Conservation (phyloP, 2,113 vertebrate species). For the Petrocephalus microphthalmus region DNA sequence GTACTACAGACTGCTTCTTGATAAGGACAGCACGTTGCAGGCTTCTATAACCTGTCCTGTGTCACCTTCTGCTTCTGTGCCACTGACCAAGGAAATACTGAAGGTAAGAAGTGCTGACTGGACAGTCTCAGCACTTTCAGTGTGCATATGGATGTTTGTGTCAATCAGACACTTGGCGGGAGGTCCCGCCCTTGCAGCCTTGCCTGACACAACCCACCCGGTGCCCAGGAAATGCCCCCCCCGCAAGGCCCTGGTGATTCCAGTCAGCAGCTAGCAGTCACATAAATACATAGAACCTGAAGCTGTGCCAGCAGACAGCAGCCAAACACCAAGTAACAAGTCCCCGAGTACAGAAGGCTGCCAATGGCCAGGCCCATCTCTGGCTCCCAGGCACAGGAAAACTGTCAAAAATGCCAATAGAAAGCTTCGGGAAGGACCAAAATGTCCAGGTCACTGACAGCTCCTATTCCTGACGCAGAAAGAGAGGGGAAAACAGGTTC, state of each 20-base stretch:
- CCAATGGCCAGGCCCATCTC: conserved; percentile 35
- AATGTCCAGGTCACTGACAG: background rate
- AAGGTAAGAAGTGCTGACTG: conserved; percentile 7
- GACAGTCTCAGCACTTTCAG: background rate
- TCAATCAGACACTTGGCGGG: background rate
- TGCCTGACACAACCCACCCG: background rate
- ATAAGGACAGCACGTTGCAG: background rate
- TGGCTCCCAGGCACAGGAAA: background rate
- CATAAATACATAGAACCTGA: conserved; percentile 2
- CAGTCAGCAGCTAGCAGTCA: conserved; percentile 33
- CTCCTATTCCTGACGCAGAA: background rate
- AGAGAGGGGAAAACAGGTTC: background rate
- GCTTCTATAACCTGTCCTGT: background rate
- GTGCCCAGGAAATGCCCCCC: background rate
- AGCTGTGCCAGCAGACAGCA: conserved; percentile 47
- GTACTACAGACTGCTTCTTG: background rate
- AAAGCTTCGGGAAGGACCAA: background rate
- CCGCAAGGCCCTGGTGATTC: conserved; percentile 13
- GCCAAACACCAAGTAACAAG: conserved; percentile 39
- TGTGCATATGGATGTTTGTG: background rate
- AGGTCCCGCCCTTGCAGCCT: background rate
- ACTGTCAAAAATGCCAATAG: background rate
- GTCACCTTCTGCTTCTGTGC: background rate
- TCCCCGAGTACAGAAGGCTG: conserved; percentile 43
- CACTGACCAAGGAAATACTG: background rate